phyloP scores from a whole-genome alignment of 2,888 invertebrate genomes.

The Alloplasta piceator region DNA sequence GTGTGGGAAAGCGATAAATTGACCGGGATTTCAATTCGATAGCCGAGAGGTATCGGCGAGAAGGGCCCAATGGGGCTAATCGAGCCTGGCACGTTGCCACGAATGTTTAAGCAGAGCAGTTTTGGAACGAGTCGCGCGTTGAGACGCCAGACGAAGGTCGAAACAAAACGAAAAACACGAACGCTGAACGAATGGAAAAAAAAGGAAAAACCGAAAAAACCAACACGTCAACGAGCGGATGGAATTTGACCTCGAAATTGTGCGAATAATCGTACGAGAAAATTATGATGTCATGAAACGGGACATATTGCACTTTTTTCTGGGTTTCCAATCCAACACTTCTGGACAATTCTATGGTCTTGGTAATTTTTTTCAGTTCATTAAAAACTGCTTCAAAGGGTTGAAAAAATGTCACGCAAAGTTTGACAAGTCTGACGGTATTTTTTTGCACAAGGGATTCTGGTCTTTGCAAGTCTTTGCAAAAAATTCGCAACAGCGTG shows the following conservation, averaged over 20 bases:
- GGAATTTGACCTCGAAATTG: neutral
- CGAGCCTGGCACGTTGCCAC: constrained; percentile 59
- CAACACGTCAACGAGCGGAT: neutral
- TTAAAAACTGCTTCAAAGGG: too few relatives aligned
- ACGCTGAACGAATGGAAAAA: constrained; percentile 1
- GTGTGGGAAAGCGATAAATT: constrained; percentile 46
- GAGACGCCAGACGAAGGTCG: neutral
- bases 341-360: neutral
- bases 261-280: neutral
- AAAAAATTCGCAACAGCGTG: too few relatives aligned
- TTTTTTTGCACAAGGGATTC: too few relatives aligned
- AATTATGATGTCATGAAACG: neutral
- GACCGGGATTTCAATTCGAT: constrained; percentile 59
- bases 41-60: neutral
- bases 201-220: neutral
- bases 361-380: neutral
- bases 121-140: constrained; percentile 10
- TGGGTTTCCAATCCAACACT: neutral
- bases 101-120: constrained; percentile 40
- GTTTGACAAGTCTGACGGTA: too few relatives aligned
- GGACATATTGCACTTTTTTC: too few relatives aligned
- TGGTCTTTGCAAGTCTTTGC: too few relatives aligned
- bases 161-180: constrained; percentile 6
- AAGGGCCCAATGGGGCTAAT: constrained; percentile 48
- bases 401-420: too few relatives aligned